Evolutionary conservation across 2,888 invertebrate species (phyloP).

Genomic region (Tetrapedia diversipes): DNA sequence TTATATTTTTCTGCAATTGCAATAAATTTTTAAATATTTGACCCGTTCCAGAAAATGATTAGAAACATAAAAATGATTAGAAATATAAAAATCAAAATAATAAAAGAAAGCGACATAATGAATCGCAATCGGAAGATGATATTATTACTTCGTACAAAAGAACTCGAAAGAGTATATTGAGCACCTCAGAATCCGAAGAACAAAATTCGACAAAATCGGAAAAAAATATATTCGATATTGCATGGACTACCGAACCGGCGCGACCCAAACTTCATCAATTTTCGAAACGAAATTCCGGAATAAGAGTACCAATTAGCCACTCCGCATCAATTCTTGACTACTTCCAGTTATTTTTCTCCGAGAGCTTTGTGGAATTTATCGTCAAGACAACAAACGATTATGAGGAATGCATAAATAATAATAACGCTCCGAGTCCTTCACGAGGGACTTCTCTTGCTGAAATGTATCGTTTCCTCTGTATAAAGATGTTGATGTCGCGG

Average conservation of each 20-base stretch:
- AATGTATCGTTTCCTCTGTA: constrained; percentile 35
- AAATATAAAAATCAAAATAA: constrained; percentile 4
- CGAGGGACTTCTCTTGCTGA: constrained; percentile 34
- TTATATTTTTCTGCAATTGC: neutral
- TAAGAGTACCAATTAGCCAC: neutral
- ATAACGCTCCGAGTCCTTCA: constrained; percentile 25
- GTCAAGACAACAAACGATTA: constrained; percentile 22
- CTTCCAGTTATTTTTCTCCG: neutral
- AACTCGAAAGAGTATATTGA: neutral
- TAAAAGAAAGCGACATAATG: constrained; percentile 3
- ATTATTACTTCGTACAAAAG: constrained; percentile 1
- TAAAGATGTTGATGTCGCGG: constrained; percentile 19
- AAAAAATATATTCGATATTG: constrained; percentile 2
- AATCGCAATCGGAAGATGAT: neutral
- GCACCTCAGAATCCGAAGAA: constrained; percentile 1
- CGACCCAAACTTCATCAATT: no score
- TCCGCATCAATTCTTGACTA: constrained; percentile 3
- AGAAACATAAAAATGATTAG: constrained; percentile 7
- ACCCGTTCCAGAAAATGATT: constrained; percentile 3
- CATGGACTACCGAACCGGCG: neutral
- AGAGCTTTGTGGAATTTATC: constrained; percentile 9
- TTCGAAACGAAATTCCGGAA: neutral
- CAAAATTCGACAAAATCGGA: constrained; percentile 6
- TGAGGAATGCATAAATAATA: constrained; percentile 15
- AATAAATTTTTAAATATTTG: neutral